Evolutionary conservation across 30 jellyfish, hydroid and myxozoan species (phyloP).

Genomic region (Mastigias papua): DNA sequence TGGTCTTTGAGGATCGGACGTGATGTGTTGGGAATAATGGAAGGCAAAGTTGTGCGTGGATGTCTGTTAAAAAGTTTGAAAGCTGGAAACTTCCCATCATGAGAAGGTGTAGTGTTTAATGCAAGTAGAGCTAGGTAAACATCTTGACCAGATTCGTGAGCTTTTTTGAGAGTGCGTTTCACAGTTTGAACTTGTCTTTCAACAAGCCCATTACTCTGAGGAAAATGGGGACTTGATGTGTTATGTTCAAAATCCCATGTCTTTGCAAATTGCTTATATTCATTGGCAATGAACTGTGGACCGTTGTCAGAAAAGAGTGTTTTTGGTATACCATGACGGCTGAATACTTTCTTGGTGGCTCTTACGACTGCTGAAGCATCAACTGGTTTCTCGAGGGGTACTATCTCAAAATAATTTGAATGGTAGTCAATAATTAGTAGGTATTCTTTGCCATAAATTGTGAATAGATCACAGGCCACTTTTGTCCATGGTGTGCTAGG

Average conservation of each 20-base stretch:
- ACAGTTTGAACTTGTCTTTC: conserved; percentile 79
- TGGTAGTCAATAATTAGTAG: no score
- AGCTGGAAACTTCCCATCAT: conserved; percentile 58
- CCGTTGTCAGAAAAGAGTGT: conserved; percentile 66
- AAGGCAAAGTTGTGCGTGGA: conserved; percentile 68
- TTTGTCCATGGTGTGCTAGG: conserved; percentile 65
- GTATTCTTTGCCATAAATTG: conserved; percentile 51
- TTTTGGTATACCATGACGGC: conserved; percentile 49
- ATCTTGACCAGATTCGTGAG: conserved; percentile 71
- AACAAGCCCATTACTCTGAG: conserved; percentile 76
- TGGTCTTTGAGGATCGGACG: conserved; percentile 33
- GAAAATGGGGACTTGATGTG: conserved; percentile 61
- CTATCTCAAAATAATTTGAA: conserved; percentile 59
- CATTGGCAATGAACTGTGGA: conserved; percentile 63
- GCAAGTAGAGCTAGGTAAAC: conserved; percentile 62
- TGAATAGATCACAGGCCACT: conserved; percentile 46
- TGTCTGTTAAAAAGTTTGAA: conserved; percentile 44
- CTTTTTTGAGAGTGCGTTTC: conserved; percentile 75
- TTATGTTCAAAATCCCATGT: conserved; percentile 71
- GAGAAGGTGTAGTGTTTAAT: conserved; percentile 52
- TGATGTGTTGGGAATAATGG: conserved; percentile 46
- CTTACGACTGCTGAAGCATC: conserved; percentile 50
- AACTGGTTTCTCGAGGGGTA: conserved; percentile 51
- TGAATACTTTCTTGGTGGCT: conserved; percentile 14
- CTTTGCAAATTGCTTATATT: conserved; percentile 46